Evolutionary conservation across 2,888 invertebrate species (phyloP).

Genomic region (Plusia festucae): DNA sequence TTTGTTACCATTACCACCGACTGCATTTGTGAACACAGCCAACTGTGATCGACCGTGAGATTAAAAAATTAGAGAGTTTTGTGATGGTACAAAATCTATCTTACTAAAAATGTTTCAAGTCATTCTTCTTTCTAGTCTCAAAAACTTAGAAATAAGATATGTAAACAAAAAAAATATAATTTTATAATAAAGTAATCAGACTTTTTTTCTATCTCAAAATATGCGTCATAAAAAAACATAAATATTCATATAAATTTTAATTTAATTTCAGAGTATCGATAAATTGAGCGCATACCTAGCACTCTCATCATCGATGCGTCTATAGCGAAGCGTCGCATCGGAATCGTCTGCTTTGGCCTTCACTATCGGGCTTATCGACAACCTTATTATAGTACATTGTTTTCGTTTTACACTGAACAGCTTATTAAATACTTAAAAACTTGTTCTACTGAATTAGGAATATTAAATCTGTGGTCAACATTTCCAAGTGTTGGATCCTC

Average conservation of each 20-base stretch:
- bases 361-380: constrained; percentile 54
- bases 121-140: too few relatives aligned
- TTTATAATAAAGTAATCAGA: too few relatives aligned
- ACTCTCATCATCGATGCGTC: constrained; percentile 62
- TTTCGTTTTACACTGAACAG: constrained; percentile 46
- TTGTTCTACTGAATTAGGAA: constrained; percentile 17
- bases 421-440: constrained; percentile 41
- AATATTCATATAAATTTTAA: neutral
- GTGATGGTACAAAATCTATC: too few relatives aligned
- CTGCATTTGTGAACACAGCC: too few relatives aligned
- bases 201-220: neutral
- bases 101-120: too few relatives aligned
- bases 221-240: neutral
- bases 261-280: constrained; percentile 9
- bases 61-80: too few relatives aligned
- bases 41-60: too few relatives aligned
- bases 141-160: too few relatives aligned
- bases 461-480: constrained; percentile 1
- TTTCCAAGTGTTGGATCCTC: neutral
- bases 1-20: too few relatives aligned
- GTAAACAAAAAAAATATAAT: too few relatives aligned
- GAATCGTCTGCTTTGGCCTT: constrained; percentile 65
- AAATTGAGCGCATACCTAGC: constrained; percentile 42
- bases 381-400: constrained; percentile 45
- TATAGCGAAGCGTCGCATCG: constrained; percentile 61